Conservation (phyloP, 1,140 invertebrate genomes). For the Drosophila bipectinata region DNA sequence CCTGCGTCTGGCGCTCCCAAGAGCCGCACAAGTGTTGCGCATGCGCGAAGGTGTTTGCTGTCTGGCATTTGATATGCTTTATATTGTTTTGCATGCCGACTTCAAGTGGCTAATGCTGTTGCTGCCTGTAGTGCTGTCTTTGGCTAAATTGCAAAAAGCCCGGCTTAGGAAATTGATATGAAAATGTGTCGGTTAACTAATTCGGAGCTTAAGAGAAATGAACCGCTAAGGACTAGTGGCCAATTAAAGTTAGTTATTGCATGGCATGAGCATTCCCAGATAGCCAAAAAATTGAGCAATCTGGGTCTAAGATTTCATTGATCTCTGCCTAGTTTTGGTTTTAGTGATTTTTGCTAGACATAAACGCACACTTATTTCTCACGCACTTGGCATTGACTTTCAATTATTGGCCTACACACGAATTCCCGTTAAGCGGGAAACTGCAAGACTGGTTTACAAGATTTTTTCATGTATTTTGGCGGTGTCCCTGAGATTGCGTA, state of each 20-base stretch:
- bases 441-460: conserved; percentile 55
- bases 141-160: conserved; percentile 43
- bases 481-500: conserved; percentile 59
- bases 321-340: conserved; percentile 1
- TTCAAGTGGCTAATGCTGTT: conserved; percentile 22
- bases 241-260: conserved; percentile 47
- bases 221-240: conserved; percentile 30
- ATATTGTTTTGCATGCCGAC: conserved; percentile 61
- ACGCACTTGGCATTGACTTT: conserved; percentile 51
- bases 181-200: conserved; percentile 48
- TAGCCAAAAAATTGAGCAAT: conserved; percentile 26
- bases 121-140: conserved; percentile 22
- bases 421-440: conserved; percentile 39
- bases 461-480: conserved; percentile 12
- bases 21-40: conserved; percentile 44
- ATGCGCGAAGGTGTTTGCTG: conserved; percentile 66
- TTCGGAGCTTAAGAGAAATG: conserved; percentile 44
- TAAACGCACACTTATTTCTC: conserved; percentile 26
- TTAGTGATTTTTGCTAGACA: conserved; percentile 2
- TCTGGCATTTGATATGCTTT: conserved; percentile 65
- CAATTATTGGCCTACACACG: neutral
- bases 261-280: neutral
- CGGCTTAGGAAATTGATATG: conserved; percentile 52
- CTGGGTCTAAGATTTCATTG: neutral
- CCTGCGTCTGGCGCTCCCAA: conserved; percentile 23